Base-by-base conservation (phyloP, 2,888 invertebrate species). In the Tolmerus cingulatus region DNA sequence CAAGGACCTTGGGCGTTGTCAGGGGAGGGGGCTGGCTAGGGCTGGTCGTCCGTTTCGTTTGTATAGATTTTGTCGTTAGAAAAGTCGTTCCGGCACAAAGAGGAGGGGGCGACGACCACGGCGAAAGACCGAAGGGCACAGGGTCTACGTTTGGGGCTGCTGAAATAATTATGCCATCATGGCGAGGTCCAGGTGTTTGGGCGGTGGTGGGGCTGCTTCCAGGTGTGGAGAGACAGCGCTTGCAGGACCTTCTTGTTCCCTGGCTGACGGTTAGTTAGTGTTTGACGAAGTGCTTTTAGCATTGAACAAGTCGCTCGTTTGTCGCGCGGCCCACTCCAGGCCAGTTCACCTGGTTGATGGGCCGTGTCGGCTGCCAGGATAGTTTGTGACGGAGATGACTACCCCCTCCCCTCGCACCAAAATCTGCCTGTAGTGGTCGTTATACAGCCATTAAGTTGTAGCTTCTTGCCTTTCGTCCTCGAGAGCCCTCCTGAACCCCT, bases 161-260 rank as follows among this genome's bases (percentile, higher is more conserved):
- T 79, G 79, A 79, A 79, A 79, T 79, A 79, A 79, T 79, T 79
- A 79, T 79, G 79, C 79, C 79, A 40, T 79, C 79, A 79, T 79
- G 1, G 51, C 27, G n/a, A 7, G 34, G 16, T n/a, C 12, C 40
- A 40, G 40, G 40, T 40, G 40, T 40, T 40, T 40, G 37, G 76
- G 14, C 7, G 19, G 76, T 37, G 23, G 16, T 46, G 7, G 51
- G n/a, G 51, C 5, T 51, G 40, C 2, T 12, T 1, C 40, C 66
- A 66, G 66, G 66, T 66, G 79, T 79, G 51, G 51, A 51, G 30
- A 51, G 51, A 51, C 51, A 51, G 51, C 79, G 30, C 76, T 55
- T 79, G 27, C 46, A 79, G 51, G 51, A 55, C 30, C 51, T 46
- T 51, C 51, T 51, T 30, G 55, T 51, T 79, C 51, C 51, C 51